Evolutionary conservation across 1,140 invertebrate genomes (phyloP), one percentile per base, ranked within the genome.

Genomic region (Thalassaphorura encarpata): DNA sequence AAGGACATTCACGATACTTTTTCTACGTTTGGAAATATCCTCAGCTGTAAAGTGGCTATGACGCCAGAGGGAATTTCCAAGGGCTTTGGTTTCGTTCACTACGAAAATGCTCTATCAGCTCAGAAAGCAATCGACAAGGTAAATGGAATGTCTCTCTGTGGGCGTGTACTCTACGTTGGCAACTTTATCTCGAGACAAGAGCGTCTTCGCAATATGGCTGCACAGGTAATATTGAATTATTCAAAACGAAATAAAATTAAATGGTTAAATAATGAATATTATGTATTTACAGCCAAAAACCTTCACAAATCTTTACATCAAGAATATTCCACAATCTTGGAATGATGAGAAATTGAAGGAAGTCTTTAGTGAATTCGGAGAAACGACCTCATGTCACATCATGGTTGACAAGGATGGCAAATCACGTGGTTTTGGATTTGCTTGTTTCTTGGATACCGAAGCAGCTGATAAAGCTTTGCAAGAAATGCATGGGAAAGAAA

Each of bases 1-100:
- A 99, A 99, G 74, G 90, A 94, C 49, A 94, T 99, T 82, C 99
- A 97, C 74, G 96, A 99, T 75, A 99, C 97, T 28, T 99, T 99
- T 73, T 96, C 94, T 40, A 93, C 94, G 56, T 99, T 99, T 76
- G 97, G 97, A 48, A 99, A 95, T 71, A 99, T 99, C 69, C 75
- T 99, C 19, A 98, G 94, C 70, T 99, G 97, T 75, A 99, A 99
- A 79, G 92, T 74, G 57, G 95, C 93, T 61, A 91, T 89, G 73
- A 96, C 99, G 77, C 94, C 98, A 71, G 88, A 87, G 70, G 91
- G 94, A 6, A 82, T 81, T 46, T 95, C 93, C 24, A 95, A 97
- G 74, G 97, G 97, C 45, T 99, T 99, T 76, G 97, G 96, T 46
- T 99, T 99, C 78, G 96, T 99, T 0, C 97, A 99, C 75, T 99